A percentile compares a stretch with the other conserved stretches of the same genome.
These are phyloP conservation scores for Callaeas wilsoni DNA, from an alignment of 2,113 vertebrate genomes.

Conservation along the genomic window DNA sequence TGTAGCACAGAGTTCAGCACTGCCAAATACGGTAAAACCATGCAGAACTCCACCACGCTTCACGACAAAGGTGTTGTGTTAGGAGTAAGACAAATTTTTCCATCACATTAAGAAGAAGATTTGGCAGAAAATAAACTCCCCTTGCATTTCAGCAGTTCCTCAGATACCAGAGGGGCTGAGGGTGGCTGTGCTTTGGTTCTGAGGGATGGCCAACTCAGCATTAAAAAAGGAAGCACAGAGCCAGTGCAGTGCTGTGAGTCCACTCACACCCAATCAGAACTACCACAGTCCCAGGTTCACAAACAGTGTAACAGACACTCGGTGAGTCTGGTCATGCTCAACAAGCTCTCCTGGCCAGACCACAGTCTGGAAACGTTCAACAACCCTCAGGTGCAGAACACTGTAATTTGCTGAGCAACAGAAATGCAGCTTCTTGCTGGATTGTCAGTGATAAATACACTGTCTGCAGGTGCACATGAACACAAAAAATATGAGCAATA, in stretches of 20 bases:
- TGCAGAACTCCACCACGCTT: neutral
- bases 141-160: neutral
- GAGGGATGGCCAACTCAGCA: neutral
- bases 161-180: neutral
- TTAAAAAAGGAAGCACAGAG: neutral
- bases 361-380: neutral
- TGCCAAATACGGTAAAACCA: accelerated
- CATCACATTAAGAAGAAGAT: neutral
- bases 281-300: no score
- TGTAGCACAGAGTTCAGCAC: neutral
- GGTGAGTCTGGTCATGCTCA: neutral
- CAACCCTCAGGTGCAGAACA: neutral
- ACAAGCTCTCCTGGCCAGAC: neutral
- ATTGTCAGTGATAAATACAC: neutral
- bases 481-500: neutral
- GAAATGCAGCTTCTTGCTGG: neutral
- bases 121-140: neutral
- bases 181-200: neutral
- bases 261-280: neutral
- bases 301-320: neutral
- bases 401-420: neutral
- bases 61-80: accelerated
- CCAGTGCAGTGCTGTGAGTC: neutral
- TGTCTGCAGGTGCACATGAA: neutral
- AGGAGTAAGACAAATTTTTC: neutral